phyloP scores from a whole-genome alignment of 2,797 vertebrate genomes.

The Phoebastria nigripes region DNA sequence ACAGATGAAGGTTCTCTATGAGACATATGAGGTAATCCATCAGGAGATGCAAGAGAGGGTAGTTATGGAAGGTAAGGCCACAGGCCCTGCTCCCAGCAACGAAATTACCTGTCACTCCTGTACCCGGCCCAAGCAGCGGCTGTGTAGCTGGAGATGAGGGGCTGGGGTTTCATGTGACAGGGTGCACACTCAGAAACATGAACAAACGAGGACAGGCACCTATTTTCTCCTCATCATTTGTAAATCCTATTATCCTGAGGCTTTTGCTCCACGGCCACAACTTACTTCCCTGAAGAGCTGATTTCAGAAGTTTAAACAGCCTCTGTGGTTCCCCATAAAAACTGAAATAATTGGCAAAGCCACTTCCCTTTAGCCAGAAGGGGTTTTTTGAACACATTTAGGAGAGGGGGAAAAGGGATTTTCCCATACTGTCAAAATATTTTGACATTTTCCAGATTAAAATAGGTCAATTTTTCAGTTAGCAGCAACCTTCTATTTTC shows the following conservation, averaged over 20 bases:
- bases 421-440: background rate
- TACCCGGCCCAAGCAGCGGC: rapidly evolving
- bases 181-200: background rate
- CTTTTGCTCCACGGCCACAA: background rate
- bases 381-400: rapidly evolving
- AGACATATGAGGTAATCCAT: rapidly evolving
- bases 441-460: background rate
- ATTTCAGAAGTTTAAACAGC: background rate
- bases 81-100: background rate
- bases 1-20: background rate
- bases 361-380: background rate
- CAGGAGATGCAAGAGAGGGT: background rate
- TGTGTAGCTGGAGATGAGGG: rapidly evolving
- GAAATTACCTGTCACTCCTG: background rate
- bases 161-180: background rate
- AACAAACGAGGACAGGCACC: background rate
- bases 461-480: background rate
- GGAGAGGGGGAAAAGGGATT: background rate
- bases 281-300: background rate
- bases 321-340: background rate
- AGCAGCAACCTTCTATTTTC: background rate
- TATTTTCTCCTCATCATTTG: background rate
- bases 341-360: background rate
- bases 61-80: background rate
- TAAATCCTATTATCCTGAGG: background rate